Percentiles rank a stretch among this genome's conserved stretches.
Conservation (phyloP, 2,797 vertebrate species). For the Typhlichthys subterraneus region DNA sequence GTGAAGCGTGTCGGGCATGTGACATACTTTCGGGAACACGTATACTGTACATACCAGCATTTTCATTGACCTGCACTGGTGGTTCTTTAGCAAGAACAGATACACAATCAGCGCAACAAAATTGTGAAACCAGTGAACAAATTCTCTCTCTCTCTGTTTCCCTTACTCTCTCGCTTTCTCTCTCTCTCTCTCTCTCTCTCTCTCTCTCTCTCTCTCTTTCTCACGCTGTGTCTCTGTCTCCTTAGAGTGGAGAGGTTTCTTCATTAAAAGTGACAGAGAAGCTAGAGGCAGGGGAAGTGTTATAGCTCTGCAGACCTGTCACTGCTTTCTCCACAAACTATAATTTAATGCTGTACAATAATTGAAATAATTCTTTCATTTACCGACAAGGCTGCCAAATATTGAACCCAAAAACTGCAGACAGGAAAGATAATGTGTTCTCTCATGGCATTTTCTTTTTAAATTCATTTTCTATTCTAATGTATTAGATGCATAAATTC, state of each 20-base stretch:
- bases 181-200: conserved; percentile 12
- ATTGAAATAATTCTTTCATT: conserved; percentile 77
- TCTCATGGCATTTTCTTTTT: conserved; percentile 64
- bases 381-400: conserved; percentile 77
- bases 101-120: conserved; percentile 50
- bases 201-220: background rate
- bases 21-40: conserved; percentile 13
- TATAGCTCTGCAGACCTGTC: conserved; percentile 75
- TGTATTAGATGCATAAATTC: conserved; percentile 79
- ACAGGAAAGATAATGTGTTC: conserved; percentile 73
- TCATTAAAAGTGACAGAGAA: conserved; percentile 77
- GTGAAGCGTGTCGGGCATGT: background rate
- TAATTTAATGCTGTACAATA: conserved; percentile 73
- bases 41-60: conserved; percentile 15
- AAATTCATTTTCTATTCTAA: conserved; percentile 76
- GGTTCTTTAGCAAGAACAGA: conserved; percentile 14
- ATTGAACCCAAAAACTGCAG: conserved; percentile 75
- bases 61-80: conserved; percentile 44
- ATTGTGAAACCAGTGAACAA: conserved; percentile 53
- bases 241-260: conserved; percentile 66
- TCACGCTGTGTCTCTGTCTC: conserved; percentile 27
- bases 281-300: conserved; percentile 69
- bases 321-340: conserved; percentile 68
- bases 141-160: conserved; percentile 22
- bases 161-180: background rate